A percentile compares a stretch with the other conserved stretches of the same genome.
Conservation (phyloP, 2,888 invertebrate species). For the Orthosia gothica region DNA sequence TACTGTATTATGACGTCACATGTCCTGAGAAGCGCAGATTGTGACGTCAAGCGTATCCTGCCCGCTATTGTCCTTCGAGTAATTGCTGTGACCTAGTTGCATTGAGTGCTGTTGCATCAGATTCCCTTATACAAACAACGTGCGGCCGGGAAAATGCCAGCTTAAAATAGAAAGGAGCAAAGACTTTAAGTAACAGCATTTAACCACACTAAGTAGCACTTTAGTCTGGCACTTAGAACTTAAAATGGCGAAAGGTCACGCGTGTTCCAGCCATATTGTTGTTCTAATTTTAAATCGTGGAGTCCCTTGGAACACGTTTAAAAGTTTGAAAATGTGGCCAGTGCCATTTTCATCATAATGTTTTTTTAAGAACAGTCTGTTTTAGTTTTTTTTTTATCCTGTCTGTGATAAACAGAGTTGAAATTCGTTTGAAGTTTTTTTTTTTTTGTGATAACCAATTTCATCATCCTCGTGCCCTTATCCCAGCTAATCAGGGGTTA, state of each 20-base stretch:
- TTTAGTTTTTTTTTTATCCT: neutral
- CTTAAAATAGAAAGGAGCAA: slow-evolving; percentile 27
- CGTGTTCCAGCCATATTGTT: slow-evolving; percentile 20
- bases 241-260: slow-evolving; percentile 41
- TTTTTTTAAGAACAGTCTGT: slow-evolving; percentile 7
- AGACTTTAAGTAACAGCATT: slow-evolving; percentile 8
- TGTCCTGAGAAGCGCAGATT: slow-evolving; percentile 36
- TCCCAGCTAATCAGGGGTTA: neutral
- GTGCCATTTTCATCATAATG: slow-evolving; percentile 1
- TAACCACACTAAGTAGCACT: slow-evolving; percentile 10
- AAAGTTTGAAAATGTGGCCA: neutral
- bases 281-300: slow-evolving; percentile 38
- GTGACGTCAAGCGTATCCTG: slow-evolving; percentile 54
- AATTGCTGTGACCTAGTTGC: slow-evolving; percentile 57
- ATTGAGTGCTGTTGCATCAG: slow-evolving; percentile 48
- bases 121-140: slow-evolving; percentile 10
- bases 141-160: slow-evolving; percentile 30
- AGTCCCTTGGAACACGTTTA: slow-evolving; percentile 11
- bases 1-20: slow-evolving; percentile 40
- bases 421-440: neutral
- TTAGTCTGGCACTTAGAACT: slow-evolving; percentile 4
- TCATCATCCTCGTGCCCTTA: neutral
- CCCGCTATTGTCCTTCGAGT: slow-evolving; percentile 58
- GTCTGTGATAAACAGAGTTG: neutral
- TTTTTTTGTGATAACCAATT: neutral